Evolutionary conservation across 2,113 vertebrate genomes (phyloP), one percentile per base, ranked within the genome.

Genomic region (Canis aureus): DNA sequence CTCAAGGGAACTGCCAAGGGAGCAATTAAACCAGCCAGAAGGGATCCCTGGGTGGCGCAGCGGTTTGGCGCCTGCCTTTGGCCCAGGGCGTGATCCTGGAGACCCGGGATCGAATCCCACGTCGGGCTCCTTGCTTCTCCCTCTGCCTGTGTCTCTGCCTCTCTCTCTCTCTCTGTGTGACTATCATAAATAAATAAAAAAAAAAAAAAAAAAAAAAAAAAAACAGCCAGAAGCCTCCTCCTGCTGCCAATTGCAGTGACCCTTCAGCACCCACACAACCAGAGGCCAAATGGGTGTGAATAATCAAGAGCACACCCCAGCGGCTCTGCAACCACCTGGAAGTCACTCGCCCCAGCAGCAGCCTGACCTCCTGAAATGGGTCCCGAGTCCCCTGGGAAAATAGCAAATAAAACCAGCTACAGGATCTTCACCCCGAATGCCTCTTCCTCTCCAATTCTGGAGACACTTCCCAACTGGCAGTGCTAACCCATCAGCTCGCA

Each of bases 361-460:
- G 71, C 16, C 59, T 55, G 83, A 25, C 51, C 71, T 43, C 59
- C 80, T 8, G 20, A 43, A 67, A 25, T 12, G 32, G n/a, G 60
- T 5, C 55, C 55, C 43, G 20, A 35, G 53, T 8, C 43, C 74
- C 74, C 29, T n/a, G 59, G 74, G 85, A 71, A 69, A 57, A 69
- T 0, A 35, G 11, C 8, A 35, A 22, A 25, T 16, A n/a, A 20
- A 29, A 38, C 81, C 62, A 19, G 27, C 71, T 22, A 8, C 60
- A 3, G 1, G 0, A 19, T 9, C 92, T 23, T 43, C 60, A n/a
- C 4, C 0, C 13, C 20, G 3, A 17, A 62, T 60, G 15, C 6
- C 60, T 69, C 51, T 2, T 49, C 35, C 51, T 23, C 57, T 20
- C 20, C 29, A 32, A 5, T 10, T 8, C 43, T n/a, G 4, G 20